These are phyloP conservation scores for Adelognathus sp. DNA, from an alignment of 2,888 invertebrate genomes.

Conservation along the genomic window DNA sequence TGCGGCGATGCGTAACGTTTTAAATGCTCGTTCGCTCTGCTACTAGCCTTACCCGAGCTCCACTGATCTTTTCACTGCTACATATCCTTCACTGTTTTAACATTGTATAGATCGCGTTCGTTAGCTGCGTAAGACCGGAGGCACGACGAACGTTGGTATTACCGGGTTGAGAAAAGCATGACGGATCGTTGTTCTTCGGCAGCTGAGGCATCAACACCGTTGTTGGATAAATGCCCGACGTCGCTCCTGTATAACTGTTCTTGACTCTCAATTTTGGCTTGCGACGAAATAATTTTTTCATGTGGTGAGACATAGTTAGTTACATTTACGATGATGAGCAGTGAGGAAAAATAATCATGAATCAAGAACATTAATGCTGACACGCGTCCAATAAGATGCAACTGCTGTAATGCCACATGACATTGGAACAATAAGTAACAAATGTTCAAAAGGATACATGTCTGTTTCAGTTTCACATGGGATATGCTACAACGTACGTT, in stretches of 20 bases:
- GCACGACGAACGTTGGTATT: slow-evolving; percentile 21
- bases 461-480: no score
- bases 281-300: no score
- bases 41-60: slow-evolving; percentile 2
- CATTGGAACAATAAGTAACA: no score
- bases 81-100: slow-evolving; percentile 16
- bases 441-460: no score
- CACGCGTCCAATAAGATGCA: no score
- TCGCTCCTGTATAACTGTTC: no score
- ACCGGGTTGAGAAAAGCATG: slow-evolving; percentile 24
- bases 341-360: no score
- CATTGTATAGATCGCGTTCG: slow-evolving; percentile 19
- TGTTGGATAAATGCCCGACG: not conserved
- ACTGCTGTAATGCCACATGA: no score
- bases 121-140: slow-evolving; percentile 23
- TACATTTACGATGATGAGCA: no score
- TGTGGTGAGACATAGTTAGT: no score
- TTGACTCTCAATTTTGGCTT: not conserved
- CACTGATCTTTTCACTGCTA: slow-evolving; percentile 11
- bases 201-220: not conserved
- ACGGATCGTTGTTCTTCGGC: slow-evolving; percentile 20
- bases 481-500: no score
- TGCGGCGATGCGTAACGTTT: slow-evolving; percentile 22
- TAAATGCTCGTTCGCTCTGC: slow-evolving; percentile 26
- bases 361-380: no score